phyloP scores from a whole-genome alignment of 2,888 invertebrate species.

The Perithous albicinctus region DNA sequence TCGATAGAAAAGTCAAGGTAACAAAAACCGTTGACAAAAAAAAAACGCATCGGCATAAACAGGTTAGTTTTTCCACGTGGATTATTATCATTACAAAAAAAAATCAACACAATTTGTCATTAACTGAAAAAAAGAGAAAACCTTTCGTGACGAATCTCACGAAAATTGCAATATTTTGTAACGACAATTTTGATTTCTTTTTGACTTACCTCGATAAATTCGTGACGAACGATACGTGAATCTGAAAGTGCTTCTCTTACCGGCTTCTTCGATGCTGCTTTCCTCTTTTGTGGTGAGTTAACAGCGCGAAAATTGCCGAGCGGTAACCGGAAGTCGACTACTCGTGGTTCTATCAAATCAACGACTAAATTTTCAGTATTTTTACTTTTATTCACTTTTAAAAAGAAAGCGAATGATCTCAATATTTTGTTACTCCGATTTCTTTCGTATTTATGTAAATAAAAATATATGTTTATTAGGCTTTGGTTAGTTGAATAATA shows the following conservation, averaged over 20 bases:
- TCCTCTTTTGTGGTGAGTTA: slow-evolving; percentile 6
- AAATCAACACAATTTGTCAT: background rate
- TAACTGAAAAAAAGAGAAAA: background rate
- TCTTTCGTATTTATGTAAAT: no score
- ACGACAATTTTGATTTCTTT: background rate
- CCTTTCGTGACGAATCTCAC: background rate
- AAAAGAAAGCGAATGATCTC: no score
- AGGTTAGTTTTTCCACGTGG: slow-evolving; percentile 57
- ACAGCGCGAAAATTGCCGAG: slow-evolving; percentile 56
- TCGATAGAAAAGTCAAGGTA: no score
- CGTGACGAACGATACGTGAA: background rate
- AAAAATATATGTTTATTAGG: no score
- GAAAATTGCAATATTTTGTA: background rate
- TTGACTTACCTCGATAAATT: slow-evolving; percentile 43
- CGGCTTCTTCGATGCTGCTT: background rate
- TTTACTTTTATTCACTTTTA: no score
- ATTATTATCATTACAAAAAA: slow-evolving; percentile 21
- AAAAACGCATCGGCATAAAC: slow-evolving; percentile 19
- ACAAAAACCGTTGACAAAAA: slow-evolving; percentile 7
- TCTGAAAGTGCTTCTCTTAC: no score
- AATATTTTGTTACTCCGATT: no score
- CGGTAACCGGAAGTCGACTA: slow-evolving; percentile 57
- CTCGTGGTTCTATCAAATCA: background rate
- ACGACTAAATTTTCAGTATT: no score
- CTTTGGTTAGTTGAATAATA: no score